Evolutionary conservation across 2,888 invertebrate genomes (phyloP).

Genomic region (Dermolepida albohirtum): DNA sequence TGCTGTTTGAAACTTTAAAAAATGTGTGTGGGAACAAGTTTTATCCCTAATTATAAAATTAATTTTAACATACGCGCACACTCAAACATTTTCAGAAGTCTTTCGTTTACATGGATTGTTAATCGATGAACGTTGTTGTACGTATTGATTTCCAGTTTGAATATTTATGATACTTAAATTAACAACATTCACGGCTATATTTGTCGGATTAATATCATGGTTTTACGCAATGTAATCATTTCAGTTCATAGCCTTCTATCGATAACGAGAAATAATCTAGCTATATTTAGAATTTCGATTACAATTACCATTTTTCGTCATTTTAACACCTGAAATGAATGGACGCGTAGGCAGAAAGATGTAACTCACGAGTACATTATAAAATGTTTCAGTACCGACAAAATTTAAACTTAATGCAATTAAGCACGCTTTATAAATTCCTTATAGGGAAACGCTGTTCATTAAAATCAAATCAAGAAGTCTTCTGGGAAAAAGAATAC

Average conservation of each 20-base stretch:
- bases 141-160: not conserved
- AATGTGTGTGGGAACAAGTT: no score
- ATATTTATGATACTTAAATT: slow-evolving; percentile 22
- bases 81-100: not conserved
- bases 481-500: not conserved
- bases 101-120: not conserved
- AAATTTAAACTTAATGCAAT: no score
- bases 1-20: no score
- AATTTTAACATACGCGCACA: no score
- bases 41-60: no score
- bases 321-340: slow-evolving; percentile 17
- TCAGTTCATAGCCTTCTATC: not conserved
- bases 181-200: not conserved
- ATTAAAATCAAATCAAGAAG: no score
- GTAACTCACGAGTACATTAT: no score
- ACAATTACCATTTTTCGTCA: slow-evolving; percentile 5
- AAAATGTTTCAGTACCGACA: no score
- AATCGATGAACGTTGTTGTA: not conserved
- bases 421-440: no score
- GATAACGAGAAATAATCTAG: not conserved
- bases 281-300: slow-evolving; percentile 21
- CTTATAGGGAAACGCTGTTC: no score
- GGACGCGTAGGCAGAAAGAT: not conserved
- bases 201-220: slow-evolving; percentile 27
- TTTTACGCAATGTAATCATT: slow-evolving; percentile 7